Evolutionary conservation across 2,888 invertebrate genomes (phyloP).

Genomic region (Ophion slaviceki): DNA sequence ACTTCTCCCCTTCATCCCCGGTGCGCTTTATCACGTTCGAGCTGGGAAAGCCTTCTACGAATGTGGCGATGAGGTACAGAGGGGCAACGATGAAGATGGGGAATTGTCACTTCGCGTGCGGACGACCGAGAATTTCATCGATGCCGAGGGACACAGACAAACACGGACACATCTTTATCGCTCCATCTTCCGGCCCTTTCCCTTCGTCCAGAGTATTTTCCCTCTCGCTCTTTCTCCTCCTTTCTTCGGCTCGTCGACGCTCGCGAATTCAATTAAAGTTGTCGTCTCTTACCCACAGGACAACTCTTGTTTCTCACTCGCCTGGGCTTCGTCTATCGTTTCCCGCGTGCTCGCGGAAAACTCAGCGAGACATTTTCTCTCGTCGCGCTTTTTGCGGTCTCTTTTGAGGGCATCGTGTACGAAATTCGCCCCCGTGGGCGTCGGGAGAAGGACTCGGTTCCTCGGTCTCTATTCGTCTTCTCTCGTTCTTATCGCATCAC

Average conservation of each 20-base stretch:
- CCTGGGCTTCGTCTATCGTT: conserved; percentile 27
- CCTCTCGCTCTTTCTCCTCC: conserved; percentile 27
- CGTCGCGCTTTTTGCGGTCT: conserved; percentile 37
- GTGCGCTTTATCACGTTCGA: conserved; percentile 35
- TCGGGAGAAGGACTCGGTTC: conserved; percentile 33
- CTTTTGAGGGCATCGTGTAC: conserved; percentile 30
- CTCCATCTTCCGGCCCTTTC: conserved; percentile 58
- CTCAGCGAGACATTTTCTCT: conserved; percentile 35
- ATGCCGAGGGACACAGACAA: conserved; percentile 9
- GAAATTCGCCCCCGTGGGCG: conserved; percentile 20
- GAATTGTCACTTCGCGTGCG: conserved; percentile 43
- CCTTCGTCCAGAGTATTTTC: conserved; percentile 14
- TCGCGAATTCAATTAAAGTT: conserved; percentile 72
- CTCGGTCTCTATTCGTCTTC: conserved; percentile 14
- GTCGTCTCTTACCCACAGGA: conserved; percentile 59
- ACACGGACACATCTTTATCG: conserved; percentile 29
- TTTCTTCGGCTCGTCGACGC: conserved; percentile 56
- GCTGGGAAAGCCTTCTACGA: conserved; percentile 12
- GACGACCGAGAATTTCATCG: conserved; percentile 34
- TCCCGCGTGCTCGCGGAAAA: conserved; percentile 38
- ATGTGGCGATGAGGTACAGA: neutral
- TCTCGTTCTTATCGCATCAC: conserved; percentile 17
- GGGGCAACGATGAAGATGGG: conserved; percentile 17
- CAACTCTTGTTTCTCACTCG: conserved; percentile 54
- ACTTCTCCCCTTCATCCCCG: conserved; percentile 5